Evolutionary conservation across 2,888 invertebrate genomes (phyloP), one percentile per base, ranked within the genome.

Genomic region (Eustalomyia histrio): DNA sequence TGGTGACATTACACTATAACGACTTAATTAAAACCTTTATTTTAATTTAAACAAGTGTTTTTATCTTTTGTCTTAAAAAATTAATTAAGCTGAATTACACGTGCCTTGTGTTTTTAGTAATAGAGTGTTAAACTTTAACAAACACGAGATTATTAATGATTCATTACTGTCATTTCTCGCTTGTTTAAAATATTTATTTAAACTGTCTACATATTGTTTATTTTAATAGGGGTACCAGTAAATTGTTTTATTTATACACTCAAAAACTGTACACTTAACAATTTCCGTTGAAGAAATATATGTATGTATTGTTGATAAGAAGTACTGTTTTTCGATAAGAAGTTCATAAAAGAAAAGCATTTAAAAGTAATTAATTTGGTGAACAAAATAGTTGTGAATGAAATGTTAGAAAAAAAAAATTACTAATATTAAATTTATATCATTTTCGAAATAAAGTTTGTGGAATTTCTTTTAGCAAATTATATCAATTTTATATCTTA

Each of bases 251-350:
- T 53, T 39, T 67, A 47, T 64, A 50, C 14, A 64, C 10, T 60
- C 29, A 17, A 61, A 18, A 16, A 9, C 18, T 1, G 17, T 55
- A 43, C 16, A 53, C 39, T 55, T 21, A 39, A 67, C 21, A 53
- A 57, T 68, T 75, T 75, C 75, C 68, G 75, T 55, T 53, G 24
- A 24, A 17, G 6, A 52, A 72, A 43, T 17, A 17, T 63, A n/a
- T n/a, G n/a, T n/a, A n/a, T n/a, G n/a, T n/a, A 29, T 29, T 72
- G 12, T 39, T 57, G 76, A 76, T 71, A 64, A 76, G 64, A 71
- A 33, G 5, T 39, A 6, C 6, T 29, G 7, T 29, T 29, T 29
- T 29, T 29, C 29, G 29, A 29, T 29, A 29, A 29, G 29, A 29
- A 29, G 29, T 29, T 7, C 29, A 29, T 6, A 29, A 29, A 29